A percentile compares a stretch with the other conserved stretches of the same genome.
phyloP scores from a whole-genome alignment of 2,797 vertebrate genomes.

The Cynodonichthys magdalenae region DNA sequence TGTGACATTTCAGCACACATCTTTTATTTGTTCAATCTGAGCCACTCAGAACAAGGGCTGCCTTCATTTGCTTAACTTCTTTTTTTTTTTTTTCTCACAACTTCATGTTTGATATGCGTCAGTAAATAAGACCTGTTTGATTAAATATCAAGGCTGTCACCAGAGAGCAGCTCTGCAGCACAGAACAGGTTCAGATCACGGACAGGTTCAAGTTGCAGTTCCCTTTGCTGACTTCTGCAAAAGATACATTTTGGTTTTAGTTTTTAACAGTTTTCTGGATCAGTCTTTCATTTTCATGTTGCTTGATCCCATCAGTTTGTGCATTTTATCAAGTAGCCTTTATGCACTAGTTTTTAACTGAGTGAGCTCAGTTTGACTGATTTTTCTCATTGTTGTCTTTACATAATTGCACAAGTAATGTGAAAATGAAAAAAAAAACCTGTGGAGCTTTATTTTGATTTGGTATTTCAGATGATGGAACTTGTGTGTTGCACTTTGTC shows the following conservation, averaged over 20 bases:
- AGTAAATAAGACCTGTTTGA: neutral
- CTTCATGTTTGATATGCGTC: neutral
- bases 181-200: conserved; percentile 9
- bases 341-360: neutral
- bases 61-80: no score
- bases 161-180: conserved; percentile 5
- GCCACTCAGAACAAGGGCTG: neutral
- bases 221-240: conserved; percentile 36
- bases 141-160: neutral
- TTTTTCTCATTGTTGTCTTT: conserved; percentile 1
- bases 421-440: neutral
- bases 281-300: conserved; percentile 13
- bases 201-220: conserved; percentile 26
- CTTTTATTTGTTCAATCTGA: neutral
- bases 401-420: conserved; percentile 22
- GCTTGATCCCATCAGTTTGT: neutral
- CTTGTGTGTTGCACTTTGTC: neutral
- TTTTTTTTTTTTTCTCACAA: neutral
- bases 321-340: neutral
- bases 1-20: neutral
- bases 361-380: neutral
- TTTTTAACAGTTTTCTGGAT: neutral
- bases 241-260: conserved; percentile 26
- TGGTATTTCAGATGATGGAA: conserved; percentile 13
- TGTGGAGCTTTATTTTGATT: conserved; percentile 11